Percentiles rank a stretch among this genome's conserved stretches.
Evolutionary conservation across 2,113 vertebrate species (phyloP).

Genomic region (Ceyx margarethae): DNA sequence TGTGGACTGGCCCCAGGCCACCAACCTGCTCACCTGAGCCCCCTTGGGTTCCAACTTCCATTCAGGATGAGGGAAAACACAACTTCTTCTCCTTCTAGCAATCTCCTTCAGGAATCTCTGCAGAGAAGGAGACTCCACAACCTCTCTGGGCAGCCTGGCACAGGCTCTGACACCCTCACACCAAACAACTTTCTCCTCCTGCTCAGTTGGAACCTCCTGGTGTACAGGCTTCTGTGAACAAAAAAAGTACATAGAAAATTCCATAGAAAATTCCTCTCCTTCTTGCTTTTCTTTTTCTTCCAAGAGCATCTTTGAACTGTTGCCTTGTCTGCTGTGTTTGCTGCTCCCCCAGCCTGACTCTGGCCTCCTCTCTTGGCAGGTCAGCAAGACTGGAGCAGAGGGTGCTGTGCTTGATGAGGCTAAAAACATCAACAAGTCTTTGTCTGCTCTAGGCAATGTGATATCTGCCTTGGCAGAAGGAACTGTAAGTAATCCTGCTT

Average conservation of each 20-base stretch:
- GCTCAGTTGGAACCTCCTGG: not conserved
- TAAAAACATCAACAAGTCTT: slow-evolving; percentile 99
- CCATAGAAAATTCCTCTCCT: not conserved
- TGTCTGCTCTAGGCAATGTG: slow-evolving; percentile 95
- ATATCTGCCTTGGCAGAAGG: slow-evolving; percentile 96
- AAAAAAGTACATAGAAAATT: not conserved
- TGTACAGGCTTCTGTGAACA: not conserved
- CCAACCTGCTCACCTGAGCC: not conserved
- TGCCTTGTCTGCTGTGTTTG: not conserved
- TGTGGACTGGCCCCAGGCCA: not conserved
- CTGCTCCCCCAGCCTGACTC: not conserved
- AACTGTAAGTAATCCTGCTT: slow-evolving; percentile 77
- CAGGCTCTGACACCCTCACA: not conserved
- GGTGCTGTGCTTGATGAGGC: slow-evolving; percentile 95
- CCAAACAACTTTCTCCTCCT: not conserved
- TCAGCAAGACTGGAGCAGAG: slow-evolving; percentile 98
- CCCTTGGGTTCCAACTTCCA: not conserved
- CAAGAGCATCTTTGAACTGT: not conserved
- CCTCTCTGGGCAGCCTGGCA: not conserved
- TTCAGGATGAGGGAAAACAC: not conserved
- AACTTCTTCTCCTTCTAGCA: not conserved
- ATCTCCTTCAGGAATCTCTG: not conserved
- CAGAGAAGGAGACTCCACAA: not conserved
- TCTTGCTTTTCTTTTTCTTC: not conserved
- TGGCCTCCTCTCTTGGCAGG: slow-evolving; percentile 73